Conservation (phyloP, 1,140 invertebrate species). For the Bombus sibiricus region DNA sequence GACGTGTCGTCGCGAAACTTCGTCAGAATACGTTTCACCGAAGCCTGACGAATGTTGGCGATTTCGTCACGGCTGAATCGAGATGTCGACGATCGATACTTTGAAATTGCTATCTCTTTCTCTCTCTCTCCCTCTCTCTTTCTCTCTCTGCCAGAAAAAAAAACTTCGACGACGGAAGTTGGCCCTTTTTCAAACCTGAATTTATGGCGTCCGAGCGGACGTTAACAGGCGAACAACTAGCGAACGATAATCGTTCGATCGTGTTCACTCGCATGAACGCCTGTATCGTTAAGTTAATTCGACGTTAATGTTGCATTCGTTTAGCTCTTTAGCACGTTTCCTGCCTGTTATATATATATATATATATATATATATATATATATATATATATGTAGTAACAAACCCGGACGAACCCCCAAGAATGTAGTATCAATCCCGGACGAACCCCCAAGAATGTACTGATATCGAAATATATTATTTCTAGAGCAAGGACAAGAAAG, state of each 20-base stretch:
- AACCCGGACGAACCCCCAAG: too few relatives aligned
- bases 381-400: too few relatives aligned
- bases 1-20: not conserved
- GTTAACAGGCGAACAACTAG: not conserved
- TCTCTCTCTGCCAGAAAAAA: not conserved
- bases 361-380: too few relatives aligned
- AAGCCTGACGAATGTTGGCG: conserved; percentile 29
- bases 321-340: too few relatives aligned
- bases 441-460: too few relatives aligned
- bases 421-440: too few relatives aligned
- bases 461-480: too few relatives aligned
- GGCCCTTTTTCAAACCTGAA: conserved; percentile 23
- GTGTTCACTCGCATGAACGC: not conserved
- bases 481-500: too few relatives aligned
- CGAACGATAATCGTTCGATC: not conserved
- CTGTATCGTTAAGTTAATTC: not conserved
- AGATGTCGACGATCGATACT: conserved; percentile 28
- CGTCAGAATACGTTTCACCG: not conserved
- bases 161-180: not conserved
- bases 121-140: not conserved
- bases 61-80: conserved; percentile 32
- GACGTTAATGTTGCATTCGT: not conserved
- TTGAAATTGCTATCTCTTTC: not conserved
- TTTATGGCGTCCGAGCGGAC: conserved; percentile 3
- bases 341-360: too few relatives aligned